Evolutionary conservation across 2,888 invertebrate genomes (phyloP), one percentile per base, ranked within the genome.

Genomic region (Drosophila demipolita): DNA sequence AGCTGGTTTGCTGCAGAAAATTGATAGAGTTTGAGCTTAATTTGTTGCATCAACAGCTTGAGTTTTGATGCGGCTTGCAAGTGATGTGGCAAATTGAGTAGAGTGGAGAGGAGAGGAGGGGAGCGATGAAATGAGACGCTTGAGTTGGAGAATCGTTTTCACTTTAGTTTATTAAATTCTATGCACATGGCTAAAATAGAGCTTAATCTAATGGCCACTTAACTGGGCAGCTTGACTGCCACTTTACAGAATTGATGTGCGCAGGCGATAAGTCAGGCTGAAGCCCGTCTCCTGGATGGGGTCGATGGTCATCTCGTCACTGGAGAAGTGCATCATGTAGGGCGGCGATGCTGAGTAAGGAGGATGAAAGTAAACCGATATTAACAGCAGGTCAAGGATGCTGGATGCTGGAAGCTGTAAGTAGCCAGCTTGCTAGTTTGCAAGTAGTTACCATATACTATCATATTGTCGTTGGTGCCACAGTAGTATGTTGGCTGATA

Each of bases 261-360:
- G 78, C 7, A 91, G 84, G 49, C 78, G 83, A 69, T 92, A 93
- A 15, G 77, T 80, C 61, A 93, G 74, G 38, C 85, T 85, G 70
- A 93, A 93, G 15, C 93, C 93, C 5, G 86, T 84, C 67, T 93
- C 92, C 9, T 78, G 62, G n/a, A 81, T 50, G 29, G 68, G 26
- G 58, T 91, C 87, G 35, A 78, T 50, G 32, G 88, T 90, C 38
- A 94, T 74, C 61, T 94, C 93, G 88, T 95, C 95, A 36, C 95
- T 94, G 85, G 93, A 93, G 93, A 95, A 95, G 76, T 94, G 93
- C 1, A 95, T 93, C 85, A 94, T 94, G 20, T 95, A 93, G 0
- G 95, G 95, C 0, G 95, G 95, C 0, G 95, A 94, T 0, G 95
- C 94, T 1, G 93, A 92, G 33, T 87, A 55, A 23, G 23, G 23